phyloP scores from a whole-genome alignment of 2,797 vertebrate genomes.

The Eulemur mongoz region DNA sequence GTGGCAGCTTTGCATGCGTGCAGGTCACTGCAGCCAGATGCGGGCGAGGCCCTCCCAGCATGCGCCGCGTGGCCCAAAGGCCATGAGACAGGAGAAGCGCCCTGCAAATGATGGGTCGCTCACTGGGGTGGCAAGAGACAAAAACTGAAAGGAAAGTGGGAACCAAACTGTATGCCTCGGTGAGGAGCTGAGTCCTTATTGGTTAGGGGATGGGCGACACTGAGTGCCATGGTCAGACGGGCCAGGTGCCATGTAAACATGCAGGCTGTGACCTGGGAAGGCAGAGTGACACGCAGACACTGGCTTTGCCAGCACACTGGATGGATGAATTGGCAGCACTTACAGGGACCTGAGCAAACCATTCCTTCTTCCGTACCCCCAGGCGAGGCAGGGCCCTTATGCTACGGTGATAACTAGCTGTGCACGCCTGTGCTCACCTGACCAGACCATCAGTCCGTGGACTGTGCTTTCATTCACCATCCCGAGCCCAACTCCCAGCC shows the following conservation, averaged over 20 bases:
- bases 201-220: neutral
- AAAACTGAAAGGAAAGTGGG: neutral
- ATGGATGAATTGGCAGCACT: neutral
- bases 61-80: neutral
- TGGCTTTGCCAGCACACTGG: fast-evolving
- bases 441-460: neutral
- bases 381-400: neutral
- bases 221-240: neutral
- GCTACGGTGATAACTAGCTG: too few species aligned
- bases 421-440: neutral
- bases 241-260: too few species aligned
- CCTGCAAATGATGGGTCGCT: neutral
- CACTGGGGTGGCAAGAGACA: neutral
- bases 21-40: neutral
- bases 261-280: neutral
- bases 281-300: neutral
- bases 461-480: neutral
- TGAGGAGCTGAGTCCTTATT: neutral
- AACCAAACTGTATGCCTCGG: neutral
- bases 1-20: neutral
- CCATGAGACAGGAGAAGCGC: neutral
- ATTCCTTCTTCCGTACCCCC: neutral
- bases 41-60: neutral
- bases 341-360: neutral
- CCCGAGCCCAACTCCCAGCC: neutral